Evolutionary conservation across 1,140 invertebrate genomes (phyloP).

Genomic region (Homalodisca vitripennis): DNA sequence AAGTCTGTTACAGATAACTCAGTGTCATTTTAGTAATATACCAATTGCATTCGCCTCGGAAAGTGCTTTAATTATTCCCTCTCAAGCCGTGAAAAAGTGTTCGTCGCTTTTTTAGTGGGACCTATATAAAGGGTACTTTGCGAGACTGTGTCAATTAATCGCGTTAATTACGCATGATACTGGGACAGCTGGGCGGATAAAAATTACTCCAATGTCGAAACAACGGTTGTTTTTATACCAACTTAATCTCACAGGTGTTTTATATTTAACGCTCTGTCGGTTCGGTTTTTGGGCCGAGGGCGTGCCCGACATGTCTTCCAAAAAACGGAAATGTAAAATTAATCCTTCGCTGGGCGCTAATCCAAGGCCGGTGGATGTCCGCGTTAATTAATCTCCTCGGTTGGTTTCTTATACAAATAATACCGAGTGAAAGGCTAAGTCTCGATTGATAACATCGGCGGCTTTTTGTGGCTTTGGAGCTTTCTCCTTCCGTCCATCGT

Average conservation of each 20-base stretch:
- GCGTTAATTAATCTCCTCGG: constrained; percentile 12
- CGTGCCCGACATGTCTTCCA: constrained; percentile 1
- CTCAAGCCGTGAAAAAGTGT: too few relatives aligned
- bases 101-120: too few relatives aligned
- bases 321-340: constrained; percentile 6
- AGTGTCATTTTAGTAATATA: too few relatives aligned
- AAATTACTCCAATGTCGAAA: not conserved
- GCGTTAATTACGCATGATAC: not conserved
- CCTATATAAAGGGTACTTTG: too few relatives aligned
- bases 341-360: not conserved
- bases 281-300: too few relatives aligned
- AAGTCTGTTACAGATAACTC: too few relatives aligned
- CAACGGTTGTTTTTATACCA: not conserved
- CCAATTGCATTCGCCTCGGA: too few relatives aligned
- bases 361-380: not conserved
- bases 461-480: constrained; percentile 5
- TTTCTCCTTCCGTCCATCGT: not conserved
- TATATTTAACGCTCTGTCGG: not conserved
- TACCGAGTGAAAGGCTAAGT: constrained; percentile 13
- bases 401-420: constrained; percentile 13
- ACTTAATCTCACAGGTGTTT: not conserved
- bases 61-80: too few relatives aligned
- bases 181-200: not conserved
- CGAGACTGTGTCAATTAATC: not conserved
- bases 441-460: constrained; percentile 10